Evolutionary conservation across 2,888 invertebrate genomes (phyloP), one percentile per base, ranked within the genome.

Genomic region (Dastarcus helophoroides): DNA sequence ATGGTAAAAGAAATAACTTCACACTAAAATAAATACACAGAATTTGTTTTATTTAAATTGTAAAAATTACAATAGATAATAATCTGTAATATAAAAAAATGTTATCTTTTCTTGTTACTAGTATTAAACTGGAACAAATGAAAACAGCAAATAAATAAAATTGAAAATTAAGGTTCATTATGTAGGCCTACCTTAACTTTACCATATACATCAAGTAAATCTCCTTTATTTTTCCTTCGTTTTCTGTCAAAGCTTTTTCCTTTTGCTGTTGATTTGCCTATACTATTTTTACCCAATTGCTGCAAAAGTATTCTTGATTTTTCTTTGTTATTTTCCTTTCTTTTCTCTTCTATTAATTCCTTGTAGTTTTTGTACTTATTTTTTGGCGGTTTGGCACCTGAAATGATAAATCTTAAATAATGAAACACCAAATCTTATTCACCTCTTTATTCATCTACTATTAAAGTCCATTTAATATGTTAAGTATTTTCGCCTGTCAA

Each of bases 381-480:
- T 54, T 76, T 81, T 0, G 76, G 77, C 3, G 84, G 79, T 58
- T 79, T 83, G 1, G 89, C 89, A 27, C 90, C 73, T 73, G 48
- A 2, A 58, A 53, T 24, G 10, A 11, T 29, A n/a, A 27, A 29
- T 16, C 23, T 22, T 16, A 27, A 30, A 21, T 22, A 31, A 11
- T 15, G 29, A 19, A 21, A 21, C 14, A 29, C 13, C 14, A 35
- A 36, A 34, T 29, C n/a, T n/a, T n/a, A n/a, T n/a, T n/a, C n/a
- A n/a, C n/a, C n/a, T n/a, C n/a, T n/a, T n/a, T n/a, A n/a, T n/a
- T n/a, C n/a, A n/a, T n/a, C n/a, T n/a, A n/a, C n/a, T n/a, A n/a
- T n/a, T n/a, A n/a, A n/a, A n/a, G n/a, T n/a, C n/a, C n/a, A n/a
- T n/a, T n/a, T n/a, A n/a, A n/a, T n/a, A n/a, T n/a, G n/a, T n/a